Evolutionary conservation across 2,797 vertebrate genomes (phyloP).

Genomic region (Myotis planiceps): DNA sequence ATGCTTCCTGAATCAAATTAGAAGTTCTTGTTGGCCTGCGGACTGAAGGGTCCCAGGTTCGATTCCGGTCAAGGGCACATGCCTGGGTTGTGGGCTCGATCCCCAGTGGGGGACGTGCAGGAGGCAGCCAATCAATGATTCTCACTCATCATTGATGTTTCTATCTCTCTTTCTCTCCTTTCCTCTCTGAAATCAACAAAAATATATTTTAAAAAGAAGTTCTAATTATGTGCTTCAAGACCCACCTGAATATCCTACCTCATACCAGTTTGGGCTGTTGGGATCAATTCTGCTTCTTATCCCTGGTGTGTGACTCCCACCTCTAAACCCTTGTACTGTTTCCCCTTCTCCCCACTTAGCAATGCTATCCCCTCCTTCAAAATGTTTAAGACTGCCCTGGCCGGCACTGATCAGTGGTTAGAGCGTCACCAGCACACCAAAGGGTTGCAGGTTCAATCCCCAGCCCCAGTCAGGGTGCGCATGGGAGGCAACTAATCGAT

Average conservation of each 20-base stretch:
- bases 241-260: not conserved
- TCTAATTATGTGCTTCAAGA: not conserved
- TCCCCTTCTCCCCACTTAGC: not conserved
- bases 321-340: not conserved
- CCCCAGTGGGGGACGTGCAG: not conserved
- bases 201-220: not conserved
- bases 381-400: not conserved
- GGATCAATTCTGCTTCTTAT: not conserved
- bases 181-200: not conserved
- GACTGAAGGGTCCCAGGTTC: not conserved
- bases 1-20: constrained; percentile 37
- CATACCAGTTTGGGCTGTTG: not conserved
- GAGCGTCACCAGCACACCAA: too few relatives aligned
- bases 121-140: not conserved
- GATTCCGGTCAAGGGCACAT: not conserved
- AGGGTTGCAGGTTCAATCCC: too few relatives aligned
- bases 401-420: too few relatives aligned
- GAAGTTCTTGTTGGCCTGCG: not conserved
- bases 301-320: not conserved
- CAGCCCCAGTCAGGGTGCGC: too few relatives aligned
- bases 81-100: not conserved
- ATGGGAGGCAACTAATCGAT: too few relatives aligned
- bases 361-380: not conserved
- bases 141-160: not conserved
- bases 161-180: not conserved